Evolutionary conservation across 30 jellyfish, hydroid and myxozoan species (phyloP).

Genomic region (Rhopilema esculentum): DNA sequence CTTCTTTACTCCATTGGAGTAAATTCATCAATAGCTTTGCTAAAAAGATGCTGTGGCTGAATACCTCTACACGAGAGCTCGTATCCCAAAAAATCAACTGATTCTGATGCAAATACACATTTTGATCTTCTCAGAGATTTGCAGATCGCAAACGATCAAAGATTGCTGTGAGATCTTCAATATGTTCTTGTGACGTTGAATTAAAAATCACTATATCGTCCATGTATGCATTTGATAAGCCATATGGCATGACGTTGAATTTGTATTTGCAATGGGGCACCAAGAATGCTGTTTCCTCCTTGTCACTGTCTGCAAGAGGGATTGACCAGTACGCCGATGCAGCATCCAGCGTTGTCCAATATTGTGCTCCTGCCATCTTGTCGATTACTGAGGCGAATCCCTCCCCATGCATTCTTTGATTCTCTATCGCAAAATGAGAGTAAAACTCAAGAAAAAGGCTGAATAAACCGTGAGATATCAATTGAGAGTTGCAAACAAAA

Average conservation of each 20-base stretch:
- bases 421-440: no score
- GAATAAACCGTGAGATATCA: no score
- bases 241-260: constrained; percentile 16
- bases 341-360: constrained; percentile 25
- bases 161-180: constrained; percentile 40
- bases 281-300: constrained; percentile 31
- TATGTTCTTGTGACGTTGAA: constrained; percentile 49
- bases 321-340: constrained; percentile 37
- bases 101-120: constrained; percentile 47
- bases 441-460: no score
- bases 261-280: constrained; percentile 33
- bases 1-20: constrained; percentile 34
- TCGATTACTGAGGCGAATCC: no score
- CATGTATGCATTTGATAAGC: constrained; percentile 57
- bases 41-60: constrained; percentile 57
- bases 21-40: constrained; percentile 32
- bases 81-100: constrained; percentile 57
- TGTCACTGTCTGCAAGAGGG: constrained; percentile 6
- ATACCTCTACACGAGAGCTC: constrained; percentile 60
- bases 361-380: constrained; percentile 16
- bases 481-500: constrained; percentile 49
- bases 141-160: constrained; percentile 34
- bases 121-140: constrained; percentile 47
- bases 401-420: no score
- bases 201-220: constrained; percentile 60